Base-by-base conservation (phyloP, 2,113 vertebrate species). In the Salvelinus namaycush region DNA sequence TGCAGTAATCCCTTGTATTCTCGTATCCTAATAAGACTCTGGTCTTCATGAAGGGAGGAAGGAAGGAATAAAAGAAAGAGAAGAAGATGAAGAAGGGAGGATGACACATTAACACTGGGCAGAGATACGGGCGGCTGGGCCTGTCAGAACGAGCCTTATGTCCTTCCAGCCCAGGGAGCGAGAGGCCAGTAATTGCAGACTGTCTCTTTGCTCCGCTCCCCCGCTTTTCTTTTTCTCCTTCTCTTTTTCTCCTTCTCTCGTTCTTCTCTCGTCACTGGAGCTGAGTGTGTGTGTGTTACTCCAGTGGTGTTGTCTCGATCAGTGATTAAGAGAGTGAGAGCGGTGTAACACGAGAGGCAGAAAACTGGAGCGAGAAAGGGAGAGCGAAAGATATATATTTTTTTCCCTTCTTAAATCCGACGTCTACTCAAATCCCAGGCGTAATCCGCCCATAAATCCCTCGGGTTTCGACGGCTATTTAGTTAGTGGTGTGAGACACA, bases 391-490 rank as follows among this genome's bases (percentile, higher is more conserved):
- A 76, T 65, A 79, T 14, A 27, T 68, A 79, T 89, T 11, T 11
- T 44, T 44, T 84, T 92, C 39, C 84, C 84, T 79, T 84, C 74
- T 81, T 85, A 91, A 92, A 91, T 89, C 91, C 84, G 39, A 87
- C 88, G 79, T 85, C 74, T 82, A 90, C 85, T 92, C 83, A 91
- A 92, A 93, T 93, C 91, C 92, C 24, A 6, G 39, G 76, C 79
- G 70, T 92, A 91, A 93, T 93, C 91, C 90, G 84, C 80, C 5
- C 51, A 83, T 81, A 80, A 88, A 88, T 87, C 89, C 64, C 18
- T 79, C 82, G 83, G 74, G 84, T 85, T 90, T 88, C 81, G 86
- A 89, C 89, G 89, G 85, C 88, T 87, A 84, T 86, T 91, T 91
- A 90, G 83, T 44, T 8, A 60, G 29, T 31, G 3, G 39, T 27